Evolutionary conservation across 2,113 vertebrate genomes (phyloP).

Genomic region (Ammodytes dubius): DNA sequence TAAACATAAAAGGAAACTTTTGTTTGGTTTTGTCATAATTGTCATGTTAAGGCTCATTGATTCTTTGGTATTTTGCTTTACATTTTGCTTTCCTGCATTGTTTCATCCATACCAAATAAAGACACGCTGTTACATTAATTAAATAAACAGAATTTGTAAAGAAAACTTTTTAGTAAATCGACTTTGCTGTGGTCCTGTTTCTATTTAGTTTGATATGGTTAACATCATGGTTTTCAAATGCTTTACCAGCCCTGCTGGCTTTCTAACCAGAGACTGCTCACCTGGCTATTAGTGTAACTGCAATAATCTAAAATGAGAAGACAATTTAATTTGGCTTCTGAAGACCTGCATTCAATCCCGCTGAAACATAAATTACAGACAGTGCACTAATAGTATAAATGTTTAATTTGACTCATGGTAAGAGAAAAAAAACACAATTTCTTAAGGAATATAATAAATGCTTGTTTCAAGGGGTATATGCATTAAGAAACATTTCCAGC

Average conservation of each 20-base stretch:
- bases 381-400: not conserved
- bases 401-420: not conserved
- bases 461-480: not conserved
- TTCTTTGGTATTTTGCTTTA: not conserved
- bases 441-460: not conserved
- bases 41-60: not conserved
- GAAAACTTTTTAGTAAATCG: not conserved
- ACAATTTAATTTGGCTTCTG: not conserved
- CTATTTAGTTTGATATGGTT: not conserved
- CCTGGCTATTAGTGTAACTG: slow-evolving; percentile 12
- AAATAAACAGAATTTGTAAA: not conserved
- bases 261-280: slow-evolving; percentile 19
- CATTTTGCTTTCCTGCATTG: not conserved
- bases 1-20: not conserved
- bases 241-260: not conserved
- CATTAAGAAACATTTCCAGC: not conserved
- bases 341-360: not conserved
- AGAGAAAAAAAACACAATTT: slow-evolving; percentile 5
- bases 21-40: too few species aligned
- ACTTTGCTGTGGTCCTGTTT: not conserved
- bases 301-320: not conserved
- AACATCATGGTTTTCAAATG: not conserved
- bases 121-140: not conserved
- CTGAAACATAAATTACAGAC: not conserved
- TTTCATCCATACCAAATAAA: not conserved